Percentiles rank a stretch among this genome's conserved stretches.
phyloP scores from a whole-genome alignment of 2,888 invertebrate species.

The Caenorhabditis drosophilae region DNA sequence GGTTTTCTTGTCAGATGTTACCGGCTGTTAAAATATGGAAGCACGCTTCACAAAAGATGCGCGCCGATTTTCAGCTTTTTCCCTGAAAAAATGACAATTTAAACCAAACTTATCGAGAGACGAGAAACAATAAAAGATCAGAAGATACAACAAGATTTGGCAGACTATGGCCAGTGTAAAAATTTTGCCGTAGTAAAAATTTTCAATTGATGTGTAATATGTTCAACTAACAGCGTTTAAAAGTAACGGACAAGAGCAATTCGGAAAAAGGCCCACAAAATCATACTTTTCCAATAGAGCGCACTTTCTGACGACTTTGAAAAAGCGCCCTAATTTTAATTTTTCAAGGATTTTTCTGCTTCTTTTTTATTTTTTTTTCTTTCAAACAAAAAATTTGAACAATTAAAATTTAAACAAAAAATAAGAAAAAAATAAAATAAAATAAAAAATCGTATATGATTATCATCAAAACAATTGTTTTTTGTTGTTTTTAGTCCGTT shows the following conservation, averaged over 20 bases:
- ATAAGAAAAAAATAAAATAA: constrained; percentile 9
- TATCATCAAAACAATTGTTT: neutral
- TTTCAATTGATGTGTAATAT: neutral
- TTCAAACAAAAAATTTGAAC: too few relatives aligned
- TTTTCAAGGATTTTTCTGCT: neutral
- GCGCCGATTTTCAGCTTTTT: constrained; percentile 3
- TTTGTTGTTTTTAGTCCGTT: too few relatives aligned
- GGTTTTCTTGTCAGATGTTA: constrained; percentile 33
- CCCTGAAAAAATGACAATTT: constrained; percentile 14
- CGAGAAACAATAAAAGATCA: neutral
- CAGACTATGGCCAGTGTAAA: neutral
- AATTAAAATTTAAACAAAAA: neutral
- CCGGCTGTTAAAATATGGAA: constrained; percentile 32
- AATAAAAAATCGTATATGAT: neutral
- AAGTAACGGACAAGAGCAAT: neutral
- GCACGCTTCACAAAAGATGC: constrained; percentile 27
- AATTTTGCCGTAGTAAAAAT: neutral
- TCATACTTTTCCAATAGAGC: neutral
- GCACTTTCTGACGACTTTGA: too few relatives aligned
- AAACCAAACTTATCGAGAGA: constrained; percentile 14
- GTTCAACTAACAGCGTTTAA: neutral
- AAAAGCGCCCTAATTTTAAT: too few relatives aligned
- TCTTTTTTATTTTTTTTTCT: neutral
- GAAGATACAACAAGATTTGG: neutral
- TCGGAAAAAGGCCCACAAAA: neutral